Conservation (phyloP, 2,888 invertebrate species). For the Tiphia femorata region DNA sequence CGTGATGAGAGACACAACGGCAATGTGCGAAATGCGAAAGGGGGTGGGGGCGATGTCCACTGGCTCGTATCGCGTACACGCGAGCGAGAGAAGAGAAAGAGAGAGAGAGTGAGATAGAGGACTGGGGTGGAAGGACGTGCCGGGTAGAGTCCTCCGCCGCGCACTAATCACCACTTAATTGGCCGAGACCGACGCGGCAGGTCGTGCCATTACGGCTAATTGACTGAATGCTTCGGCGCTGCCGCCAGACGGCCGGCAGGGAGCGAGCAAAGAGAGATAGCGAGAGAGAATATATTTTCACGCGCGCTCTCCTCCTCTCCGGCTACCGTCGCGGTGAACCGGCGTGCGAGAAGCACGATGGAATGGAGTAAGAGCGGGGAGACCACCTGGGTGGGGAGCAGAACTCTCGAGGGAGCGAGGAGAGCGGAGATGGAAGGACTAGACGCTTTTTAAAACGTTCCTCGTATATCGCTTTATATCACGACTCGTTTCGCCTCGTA, state of each 20-base stretch:
- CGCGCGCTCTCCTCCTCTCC: conserved; percentile 36
- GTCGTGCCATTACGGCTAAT: conserved; percentile 56
- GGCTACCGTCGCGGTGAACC: conserved; percentile 2
- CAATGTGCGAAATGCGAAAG: too few species aligned
- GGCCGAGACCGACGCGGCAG: conserved; percentile 52
- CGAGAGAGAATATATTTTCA: conserved; percentile 38
- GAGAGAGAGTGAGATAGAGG: neutral
- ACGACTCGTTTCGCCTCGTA: conserved; percentile 13
- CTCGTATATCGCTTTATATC: conserved; percentile 37
- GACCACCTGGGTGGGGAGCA: neutral
- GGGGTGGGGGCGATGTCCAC: too few species aligned
- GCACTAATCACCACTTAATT: conserved; percentile 59
- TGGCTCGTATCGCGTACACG: too few species aligned
- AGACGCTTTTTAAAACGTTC: conserved; percentile 34
- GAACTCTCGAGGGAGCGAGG: conserved; percentile 8
- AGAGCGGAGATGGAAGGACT: neutral
- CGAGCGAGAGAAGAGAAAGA: neutral
- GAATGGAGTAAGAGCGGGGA: neutral
- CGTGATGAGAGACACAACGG: too few species aligned
- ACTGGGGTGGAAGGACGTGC: neutral
- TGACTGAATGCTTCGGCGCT: conserved; percentile 51
- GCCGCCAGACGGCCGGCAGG: conserved; percentile 40
- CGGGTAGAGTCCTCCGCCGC: too few species aligned
- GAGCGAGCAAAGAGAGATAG: too few species aligned
- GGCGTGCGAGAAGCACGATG: neutral